Conservation (phyloP, 2,797 vertebrate genomes). For the Esox masquinongy region DNA sequence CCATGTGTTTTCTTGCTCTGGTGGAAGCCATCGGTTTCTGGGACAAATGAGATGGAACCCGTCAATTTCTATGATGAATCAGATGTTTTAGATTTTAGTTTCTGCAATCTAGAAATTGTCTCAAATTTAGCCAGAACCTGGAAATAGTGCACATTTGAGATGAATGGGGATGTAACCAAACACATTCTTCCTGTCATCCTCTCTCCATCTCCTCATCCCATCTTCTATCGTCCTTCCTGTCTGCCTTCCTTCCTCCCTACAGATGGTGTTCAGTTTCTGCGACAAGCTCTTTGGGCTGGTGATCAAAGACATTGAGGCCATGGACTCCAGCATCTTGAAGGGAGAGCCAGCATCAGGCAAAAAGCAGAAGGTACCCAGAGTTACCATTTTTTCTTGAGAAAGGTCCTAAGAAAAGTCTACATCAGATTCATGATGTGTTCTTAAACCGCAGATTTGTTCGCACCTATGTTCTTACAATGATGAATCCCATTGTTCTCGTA, state of each 20-base stretch:
- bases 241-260: conserved; percentile 9
- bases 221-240: background rate
- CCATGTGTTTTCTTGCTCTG: no score
- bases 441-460: no score
- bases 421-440: no score
- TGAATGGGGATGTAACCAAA: background rate
- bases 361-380: conserved; percentile 85
- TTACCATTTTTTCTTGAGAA: background rate
- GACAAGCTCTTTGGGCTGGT: conserved; percentile 92
- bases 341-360: conserved; percentile 84
- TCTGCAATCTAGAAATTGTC: no score
- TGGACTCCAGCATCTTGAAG: conserved; percentile 95
- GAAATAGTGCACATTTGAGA: background rate
- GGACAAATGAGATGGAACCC: no score
- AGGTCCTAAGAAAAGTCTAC: no score
- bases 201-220: background rate
- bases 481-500: no score
- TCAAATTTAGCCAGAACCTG: no score
- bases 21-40: no score
- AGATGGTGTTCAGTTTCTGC: conserved; percentile 95
- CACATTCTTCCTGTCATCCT: background rate
- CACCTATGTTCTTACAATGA: no score
- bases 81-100: no score
- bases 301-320: conserved; percentile 93
- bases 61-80: no score